phyloP scores from a whole-genome alignment of 2,797 vertebrate species.

The Anabacerthia variegaticeps region DNA sequence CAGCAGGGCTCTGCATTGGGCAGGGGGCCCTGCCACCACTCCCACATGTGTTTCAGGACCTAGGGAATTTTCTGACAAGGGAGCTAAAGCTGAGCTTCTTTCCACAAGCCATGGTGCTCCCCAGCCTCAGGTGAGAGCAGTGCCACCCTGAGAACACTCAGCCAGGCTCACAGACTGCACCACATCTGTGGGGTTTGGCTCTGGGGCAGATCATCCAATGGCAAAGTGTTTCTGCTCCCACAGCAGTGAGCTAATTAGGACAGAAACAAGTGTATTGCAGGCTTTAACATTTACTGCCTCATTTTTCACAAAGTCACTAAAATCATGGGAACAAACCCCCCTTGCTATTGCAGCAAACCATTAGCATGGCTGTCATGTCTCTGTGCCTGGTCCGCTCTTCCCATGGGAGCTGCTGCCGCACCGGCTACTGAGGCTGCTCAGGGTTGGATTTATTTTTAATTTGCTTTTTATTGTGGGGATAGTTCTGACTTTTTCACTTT shows the following conservation, averaged over 20 bases:
- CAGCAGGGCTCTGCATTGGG: neutral
- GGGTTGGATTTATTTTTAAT: neutral
- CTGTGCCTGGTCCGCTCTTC: neutral
- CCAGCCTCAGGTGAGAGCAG: neutral
- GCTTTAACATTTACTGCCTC: neutral
- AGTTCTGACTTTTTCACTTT: constrained; percentile 4
- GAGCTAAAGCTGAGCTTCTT: neutral
- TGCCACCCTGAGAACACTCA: neutral
- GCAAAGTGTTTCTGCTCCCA: neutral
- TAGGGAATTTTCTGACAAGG: neutral
- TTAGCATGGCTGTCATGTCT: constrained; percentile 16
- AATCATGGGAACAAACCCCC: neutral
- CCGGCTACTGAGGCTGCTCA: neutral
- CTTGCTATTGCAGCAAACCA: neutral
- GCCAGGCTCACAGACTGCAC: neutral
- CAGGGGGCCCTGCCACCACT: neutral
- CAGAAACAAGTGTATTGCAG: neutral
- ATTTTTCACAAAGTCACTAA: neutral
- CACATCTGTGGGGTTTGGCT: neutral
- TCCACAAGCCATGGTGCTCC: neutral
- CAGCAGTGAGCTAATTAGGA: neutral
- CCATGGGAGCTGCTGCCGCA: neutral
- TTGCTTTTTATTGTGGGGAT: neutral
- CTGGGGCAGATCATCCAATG: neutral
- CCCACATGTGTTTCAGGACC: neutral